These are phyloP conservation scores for Anseranas semipalmata DNA, from an alignment of 2,113 vertebrate genomes.

Conservation along the genomic window DNA sequence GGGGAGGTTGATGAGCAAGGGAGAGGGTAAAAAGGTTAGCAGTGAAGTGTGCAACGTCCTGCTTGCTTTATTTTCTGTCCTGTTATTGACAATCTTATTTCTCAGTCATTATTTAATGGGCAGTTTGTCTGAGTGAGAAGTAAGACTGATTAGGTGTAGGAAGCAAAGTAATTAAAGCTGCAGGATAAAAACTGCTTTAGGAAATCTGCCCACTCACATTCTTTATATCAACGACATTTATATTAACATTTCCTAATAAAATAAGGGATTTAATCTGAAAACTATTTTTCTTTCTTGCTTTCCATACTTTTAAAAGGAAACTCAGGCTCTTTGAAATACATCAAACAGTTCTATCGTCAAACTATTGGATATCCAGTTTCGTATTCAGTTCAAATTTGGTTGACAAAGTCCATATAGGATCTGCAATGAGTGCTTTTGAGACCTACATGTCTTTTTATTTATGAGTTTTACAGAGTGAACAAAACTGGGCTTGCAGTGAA, in stretches of 20 bases:
- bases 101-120: conserved; percentile 31
- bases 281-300: not conserved
- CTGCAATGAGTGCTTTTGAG: not conserved
- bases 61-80: conserved; percentile 35
- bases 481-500: not conserved
- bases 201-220: not conserved
- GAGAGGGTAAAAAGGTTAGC: not conserved
- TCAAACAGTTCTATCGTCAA: not conserved
- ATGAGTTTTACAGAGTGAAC: not conserved
- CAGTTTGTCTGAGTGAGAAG: not conserved
- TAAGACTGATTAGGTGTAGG: not conserved
- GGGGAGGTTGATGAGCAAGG: not conserved
- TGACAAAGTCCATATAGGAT: not conserved
- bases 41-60: not conserved
- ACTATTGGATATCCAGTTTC: not conserved
- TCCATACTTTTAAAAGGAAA: not conserved
- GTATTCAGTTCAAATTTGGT: not conserved
- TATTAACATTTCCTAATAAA: not conserved
- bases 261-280: not conserved
- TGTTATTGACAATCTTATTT: conserved; percentile 33
- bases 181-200: not conserved
- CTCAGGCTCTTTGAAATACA: not conserved
- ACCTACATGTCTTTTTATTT: not conserved
- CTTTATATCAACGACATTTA: not conserved
- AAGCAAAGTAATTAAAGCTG: conserved; percentile 27